Conservation (phyloP, 2,888 invertebrate genomes). For the Formica aserva region DNA sequence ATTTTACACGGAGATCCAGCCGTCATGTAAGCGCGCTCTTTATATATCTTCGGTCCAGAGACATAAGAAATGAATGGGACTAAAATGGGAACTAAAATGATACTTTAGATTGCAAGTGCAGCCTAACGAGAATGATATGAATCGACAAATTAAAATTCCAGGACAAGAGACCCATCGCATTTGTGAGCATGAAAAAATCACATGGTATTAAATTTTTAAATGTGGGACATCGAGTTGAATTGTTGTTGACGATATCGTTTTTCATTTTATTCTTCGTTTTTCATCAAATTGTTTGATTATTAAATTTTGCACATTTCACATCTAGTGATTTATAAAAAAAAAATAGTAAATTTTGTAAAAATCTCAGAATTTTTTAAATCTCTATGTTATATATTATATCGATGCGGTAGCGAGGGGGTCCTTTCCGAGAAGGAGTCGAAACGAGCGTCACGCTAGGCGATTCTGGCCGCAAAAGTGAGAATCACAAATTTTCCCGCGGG, state of each 20-base stretch:
- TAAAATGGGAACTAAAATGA: background rate
- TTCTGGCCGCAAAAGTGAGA: constrained; percentile 43
- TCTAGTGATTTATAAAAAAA: background rate
- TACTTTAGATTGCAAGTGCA: constrained; percentile 13
- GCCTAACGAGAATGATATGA: constrained; percentile 7
- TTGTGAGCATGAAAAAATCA: background rate
- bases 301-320: background rate
- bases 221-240: background rate
- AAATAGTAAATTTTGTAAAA: background rate
- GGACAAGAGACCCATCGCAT: background rate
- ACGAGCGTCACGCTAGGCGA: constrained; percentile 23
- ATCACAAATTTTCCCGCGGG: constrained; percentile 36
- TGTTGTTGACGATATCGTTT: background rate
- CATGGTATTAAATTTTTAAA: background rate
- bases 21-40: constrained; percentile 20
- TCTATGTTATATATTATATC: background rate
- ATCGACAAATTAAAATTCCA: constrained; percentile 2
- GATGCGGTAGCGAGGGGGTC: background rate
- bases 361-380: background rate
- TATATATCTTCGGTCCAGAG: background rate
- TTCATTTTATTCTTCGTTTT: background rate
- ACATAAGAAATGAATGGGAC: constrained; percentile 1
- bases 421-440: constrained; percentile 10
- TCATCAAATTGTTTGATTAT: background rate
- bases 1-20: background rate